These are phyloP conservation scores for Chrysina gloriosa DNA, from an alignment of 2,888 invertebrate species.

Conservation along the genomic window DNA sequence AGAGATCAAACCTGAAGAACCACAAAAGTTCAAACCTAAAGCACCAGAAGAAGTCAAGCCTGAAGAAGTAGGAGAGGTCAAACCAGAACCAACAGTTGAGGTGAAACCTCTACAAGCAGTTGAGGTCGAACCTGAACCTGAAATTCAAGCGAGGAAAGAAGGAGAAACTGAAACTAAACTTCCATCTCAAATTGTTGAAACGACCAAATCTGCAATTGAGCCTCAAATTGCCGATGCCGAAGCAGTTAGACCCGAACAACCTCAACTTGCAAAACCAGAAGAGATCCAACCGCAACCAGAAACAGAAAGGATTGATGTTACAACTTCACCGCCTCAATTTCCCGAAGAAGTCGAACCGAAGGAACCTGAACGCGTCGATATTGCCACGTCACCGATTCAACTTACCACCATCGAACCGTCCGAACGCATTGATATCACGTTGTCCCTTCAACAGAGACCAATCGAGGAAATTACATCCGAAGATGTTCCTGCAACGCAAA, in stretches of 20 bases:
- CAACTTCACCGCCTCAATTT: background rate
- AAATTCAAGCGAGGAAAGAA: no score
- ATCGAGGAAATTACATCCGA: background rate
- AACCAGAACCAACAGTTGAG: no score
- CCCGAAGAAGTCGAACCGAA: background rate
- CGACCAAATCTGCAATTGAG: no score
- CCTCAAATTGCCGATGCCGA: no score
- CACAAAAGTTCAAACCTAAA: no score
- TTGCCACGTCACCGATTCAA: conserved; percentile 20
- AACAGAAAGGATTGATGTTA: background rate
- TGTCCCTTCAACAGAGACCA: background rate
- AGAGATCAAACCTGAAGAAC: no score
- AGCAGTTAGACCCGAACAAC: background rate
- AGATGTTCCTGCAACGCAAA: background rate
- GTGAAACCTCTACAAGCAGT: no score
- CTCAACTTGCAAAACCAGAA: background rate
- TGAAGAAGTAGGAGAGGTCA: no score
- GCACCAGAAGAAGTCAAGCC: background rate
- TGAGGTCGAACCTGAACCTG: no score
- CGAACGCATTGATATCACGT: background rate
- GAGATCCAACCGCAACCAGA: no score
- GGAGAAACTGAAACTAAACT: no score
- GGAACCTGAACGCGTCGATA: conserved; percentile 2
- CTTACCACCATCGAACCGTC: background rate
- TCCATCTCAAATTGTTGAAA: no score